Evolutionary conservation across 2,113 vertebrate species (phyloP).

Genomic region (Stigmatopora nigra): DNA sequence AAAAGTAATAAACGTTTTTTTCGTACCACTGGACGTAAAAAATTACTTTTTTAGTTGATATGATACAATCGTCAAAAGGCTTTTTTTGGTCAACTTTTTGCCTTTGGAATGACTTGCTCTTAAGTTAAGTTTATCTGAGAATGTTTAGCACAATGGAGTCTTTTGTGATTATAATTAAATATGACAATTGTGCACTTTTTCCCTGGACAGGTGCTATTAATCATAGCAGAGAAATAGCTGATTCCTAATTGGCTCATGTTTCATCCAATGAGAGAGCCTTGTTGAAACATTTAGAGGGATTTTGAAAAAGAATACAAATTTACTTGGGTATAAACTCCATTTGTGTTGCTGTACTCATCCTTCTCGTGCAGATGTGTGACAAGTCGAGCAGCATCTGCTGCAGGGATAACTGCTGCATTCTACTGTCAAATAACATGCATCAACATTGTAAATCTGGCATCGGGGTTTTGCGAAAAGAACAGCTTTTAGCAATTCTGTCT

Average conservation of each 20-base stretch:
- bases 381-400: not conserved
- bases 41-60: not conserved
- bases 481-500: slow-evolving; percentile 11
- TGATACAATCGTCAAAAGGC: not conserved
- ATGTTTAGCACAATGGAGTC: not conserved
- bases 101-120: not conserved
- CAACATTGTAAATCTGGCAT: not conserved
- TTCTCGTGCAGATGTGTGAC: not conserved
- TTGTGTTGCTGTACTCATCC: not conserved
- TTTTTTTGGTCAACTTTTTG: not conserved
- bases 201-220: slow-evolving; percentile 2
- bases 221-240: not conserved
- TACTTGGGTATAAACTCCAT: not conserved
- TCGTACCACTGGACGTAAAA: too few species aligned
- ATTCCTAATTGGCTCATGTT: not conserved
- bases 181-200: slow-evolving; percentile 6
- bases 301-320: not conserved
- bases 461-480: not conserved
- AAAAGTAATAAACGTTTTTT: too few species aligned
- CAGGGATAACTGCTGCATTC: not conserved
- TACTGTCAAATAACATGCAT: slow-evolving; percentile 8
- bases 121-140: not conserved
- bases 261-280: not conserved
- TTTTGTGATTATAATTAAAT: not conserved
- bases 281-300: not conserved